Evolutionary conservation across 2,888 invertebrate genomes (phyloP), one percentile per base, ranked within the genome.

Genomic region (Pseudolycoriella hygida): DNA sequence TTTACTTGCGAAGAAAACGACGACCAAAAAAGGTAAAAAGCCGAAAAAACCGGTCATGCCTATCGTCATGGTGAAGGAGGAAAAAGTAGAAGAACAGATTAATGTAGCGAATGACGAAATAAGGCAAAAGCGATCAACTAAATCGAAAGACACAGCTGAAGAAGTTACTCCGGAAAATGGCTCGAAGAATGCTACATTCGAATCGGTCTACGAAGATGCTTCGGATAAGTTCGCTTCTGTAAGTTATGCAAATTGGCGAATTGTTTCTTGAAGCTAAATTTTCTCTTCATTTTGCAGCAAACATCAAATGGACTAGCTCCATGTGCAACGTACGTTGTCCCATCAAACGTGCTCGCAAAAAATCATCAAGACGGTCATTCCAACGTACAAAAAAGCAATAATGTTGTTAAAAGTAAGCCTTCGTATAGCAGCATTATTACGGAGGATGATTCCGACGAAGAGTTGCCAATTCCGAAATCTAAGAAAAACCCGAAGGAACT

Each of bases 201-300:
- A 52, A 1, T 66, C 67, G 3, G 56, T 65, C 8, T 68, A 68
- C 48, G 67, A 68, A 51, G 69, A 69, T 55, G 68, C 68, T 6
- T 12, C 20, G 14, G 18, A 34, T 11, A 25, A 25, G 25, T 6
- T 25, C 25, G 5, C 25, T 6, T 25, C 25, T 4, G 25, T 25
- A 6, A 25, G 25, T 25, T 8, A 25, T 25, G 4, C 5, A 4
- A 25, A 25, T 25, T 8, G 25, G 8, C 5, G 8, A 25, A 25
- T 8, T 25, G 25, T 25, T n/a, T 8, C 25, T 6, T 25, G 25
- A 25, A 25, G n/a, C n/a, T n/a, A n/a, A n/a, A n/a, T n/a, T 25
- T 25, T 25, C 25, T 8, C 4, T 8, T 25, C 25, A 25, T 25
- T 25, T 25, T 25, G 8, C 25, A 25, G 25, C 25, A 25, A 25